A percentile compares a stretch with the other conserved stretches of the same genome.
Conservation (phyloP, 2,113 vertebrate species). For the Mesoclemmys tuberculata region DNA sequence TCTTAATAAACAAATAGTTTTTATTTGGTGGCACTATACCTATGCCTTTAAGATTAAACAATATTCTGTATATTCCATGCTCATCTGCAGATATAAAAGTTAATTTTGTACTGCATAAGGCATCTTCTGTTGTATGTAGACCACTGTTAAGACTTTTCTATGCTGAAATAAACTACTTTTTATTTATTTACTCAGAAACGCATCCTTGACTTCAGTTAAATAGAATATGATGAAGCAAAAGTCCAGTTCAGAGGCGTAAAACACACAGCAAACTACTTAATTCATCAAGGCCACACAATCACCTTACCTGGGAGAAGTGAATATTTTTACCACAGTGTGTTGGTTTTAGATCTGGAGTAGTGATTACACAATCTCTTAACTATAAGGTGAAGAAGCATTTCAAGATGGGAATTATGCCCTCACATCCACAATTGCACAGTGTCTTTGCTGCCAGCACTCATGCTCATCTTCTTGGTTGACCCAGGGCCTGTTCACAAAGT, state of each 20-base stretch:
- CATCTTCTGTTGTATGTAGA: neutral
- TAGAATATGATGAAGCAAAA: neutral
- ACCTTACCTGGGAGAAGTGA: neutral
- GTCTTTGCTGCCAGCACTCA: slow-evolving; percentile 1
- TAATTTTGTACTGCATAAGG: neutral
- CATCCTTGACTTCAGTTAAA: slow-evolving; percentile 1
- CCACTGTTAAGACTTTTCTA: neutral
- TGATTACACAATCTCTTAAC: slow-evolving; percentile 48
- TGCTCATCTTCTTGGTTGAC: slow-evolving; percentile 19
- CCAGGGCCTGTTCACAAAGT: slow-evolving; percentile 21
- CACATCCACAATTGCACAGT: neutral
- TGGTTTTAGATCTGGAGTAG: neutral
- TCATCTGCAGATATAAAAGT: neutral
- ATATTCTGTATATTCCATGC: neutral
- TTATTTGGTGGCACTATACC: neutral
- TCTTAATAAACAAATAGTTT: neutral
- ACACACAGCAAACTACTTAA: neutral
- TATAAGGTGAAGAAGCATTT: slow-evolving; percentile 16
- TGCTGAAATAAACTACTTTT: neutral
- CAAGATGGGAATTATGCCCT: slow-evolving; percentile 38
- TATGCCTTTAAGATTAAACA: neutral
- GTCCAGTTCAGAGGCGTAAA: neutral
- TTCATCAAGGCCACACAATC: slow-evolving; percentile 24
- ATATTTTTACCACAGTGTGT: neutral
- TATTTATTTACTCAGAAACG: slow-evolving; percentile 17